phyloP scores from a whole-genome alignment of 2,113 vertebrate genomes.

The Mola mola region DNA sequence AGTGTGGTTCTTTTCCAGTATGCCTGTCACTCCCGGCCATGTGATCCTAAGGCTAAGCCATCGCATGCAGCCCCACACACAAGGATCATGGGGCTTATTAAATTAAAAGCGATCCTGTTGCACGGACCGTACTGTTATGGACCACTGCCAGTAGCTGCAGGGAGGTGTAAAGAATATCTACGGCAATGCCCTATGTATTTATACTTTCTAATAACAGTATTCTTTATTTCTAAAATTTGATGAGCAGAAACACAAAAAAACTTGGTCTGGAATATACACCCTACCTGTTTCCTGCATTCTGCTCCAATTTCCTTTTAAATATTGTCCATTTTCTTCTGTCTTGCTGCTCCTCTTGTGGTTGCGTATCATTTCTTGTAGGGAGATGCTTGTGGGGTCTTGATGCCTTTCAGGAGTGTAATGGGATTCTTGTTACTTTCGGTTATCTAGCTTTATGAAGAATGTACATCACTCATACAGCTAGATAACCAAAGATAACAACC shows the following conservation, averaged over 20 bases:
- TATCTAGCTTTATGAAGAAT: slow-evolving; percentile 93
- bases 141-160: slow-evolving; percentile 41
- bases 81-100: slow-evolving; percentile 77
- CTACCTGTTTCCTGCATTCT: slow-evolving; percentile 45
- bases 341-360: neutral
- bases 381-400: slow-evolving; percentile 60
- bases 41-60: slow-evolving; percentile 76
- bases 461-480: slow-evolving; percentile 99
- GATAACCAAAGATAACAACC: slow-evolving; percentile 99
- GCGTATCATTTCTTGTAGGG: neutral
- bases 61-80: slow-evolving; percentile 67
- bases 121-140: slow-evolving; percentile 54
- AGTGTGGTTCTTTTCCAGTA: slow-evolving; percentile 32
- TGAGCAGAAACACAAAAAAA: neutral
- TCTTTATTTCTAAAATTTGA: neutral
- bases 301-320: slow-evolving; percentile 23
- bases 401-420: slow-evolving; percentile 92
- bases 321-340: slow-evolving; percentile 24
- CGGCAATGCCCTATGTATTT: slow-evolving; percentile 18
- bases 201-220: neutral
- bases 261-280: neutral
- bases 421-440: slow-evolving; percentile 98
- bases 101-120: slow-evolving; percentile 80
- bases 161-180: slow-evolving; percentile 9
- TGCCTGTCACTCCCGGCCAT: slow-evolving; percentile 56